phyloP scores from a whole-genome alignment of 64 coral and sea anemone genomes.

The Exaiptasia diaphana region DNA sequence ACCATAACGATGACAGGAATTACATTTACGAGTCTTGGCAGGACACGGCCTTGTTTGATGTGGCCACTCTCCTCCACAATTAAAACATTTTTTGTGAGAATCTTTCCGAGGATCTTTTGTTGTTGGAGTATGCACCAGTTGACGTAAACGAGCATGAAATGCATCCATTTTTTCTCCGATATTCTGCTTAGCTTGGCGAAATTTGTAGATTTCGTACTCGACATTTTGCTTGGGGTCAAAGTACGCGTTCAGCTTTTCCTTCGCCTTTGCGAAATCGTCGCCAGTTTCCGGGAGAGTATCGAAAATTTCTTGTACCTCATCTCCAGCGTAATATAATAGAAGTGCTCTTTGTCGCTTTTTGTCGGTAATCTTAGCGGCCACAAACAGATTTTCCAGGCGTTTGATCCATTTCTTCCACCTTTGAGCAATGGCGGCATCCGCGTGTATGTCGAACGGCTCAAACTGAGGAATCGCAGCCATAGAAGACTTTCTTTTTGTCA shows the following conservation, averaged over 20 bases:
- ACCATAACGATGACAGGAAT: neutral
- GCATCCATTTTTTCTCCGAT: slow-evolving; percentile 44
- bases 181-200: slow-evolving; percentile 58
- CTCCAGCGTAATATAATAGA: slow-evolving; percentile 32
- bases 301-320: slow-evolving; percentile 46
- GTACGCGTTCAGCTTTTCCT: slow-evolving; percentile 27
- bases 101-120: slow-evolving; percentile 7
- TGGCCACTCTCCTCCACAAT: slow-evolving; percentile 1
- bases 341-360: slow-evolving; percentile 57
- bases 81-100: neutral
- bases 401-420: slow-evolving; percentile 19
- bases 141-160: slow-evolving; percentile 48
- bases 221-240: slow-evolving; percentile 47
- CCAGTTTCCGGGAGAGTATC: slow-evolving; percentile 59
- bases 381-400: slow-evolving; percentile 32
- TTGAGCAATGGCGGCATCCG: slow-evolving; percentile 40
- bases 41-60: neutral
- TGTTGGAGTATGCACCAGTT: neutral
- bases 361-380: slow-evolving; percentile 23
- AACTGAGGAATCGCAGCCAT: slow-evolving; percentile 49
- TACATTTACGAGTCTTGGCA: neutral
- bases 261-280: slow-evolving; percentile 47
- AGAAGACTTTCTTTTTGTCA: slow-evolving; percentile 13
- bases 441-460: slow-evolving; percentile 44
- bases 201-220: slow-evolving; percentile 55